A percentile compares a stretch with the other conserved stretches of the same genome.
Conservation (phyloP, 92 coral and sea anemone genomes). For the Zoanthus sociatus region DNA sequence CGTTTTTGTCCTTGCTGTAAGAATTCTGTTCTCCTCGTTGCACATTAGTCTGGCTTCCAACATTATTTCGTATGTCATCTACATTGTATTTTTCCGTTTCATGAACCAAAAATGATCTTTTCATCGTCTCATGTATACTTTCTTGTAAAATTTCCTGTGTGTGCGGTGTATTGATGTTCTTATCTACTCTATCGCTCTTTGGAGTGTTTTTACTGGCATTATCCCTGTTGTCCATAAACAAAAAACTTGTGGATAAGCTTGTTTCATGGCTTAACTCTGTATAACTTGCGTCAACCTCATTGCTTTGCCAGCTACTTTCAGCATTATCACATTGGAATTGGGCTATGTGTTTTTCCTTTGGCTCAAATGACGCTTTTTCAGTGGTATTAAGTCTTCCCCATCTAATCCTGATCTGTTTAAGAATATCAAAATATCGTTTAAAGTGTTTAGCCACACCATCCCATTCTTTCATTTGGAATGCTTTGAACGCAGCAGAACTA, state of each 20-base stretch:
- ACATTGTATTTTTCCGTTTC: not conserved
- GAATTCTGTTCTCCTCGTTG: not conserved
- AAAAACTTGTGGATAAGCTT: not conserved
- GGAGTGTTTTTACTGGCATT: not conserved
- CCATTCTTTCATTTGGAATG: not conserved
- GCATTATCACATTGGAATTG: not conserved
- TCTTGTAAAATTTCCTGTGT: not conserved
- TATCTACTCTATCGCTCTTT: not conserved
- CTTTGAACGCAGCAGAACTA: not conserved
- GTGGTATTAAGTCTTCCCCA: not conserved
- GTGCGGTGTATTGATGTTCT: not conserved
- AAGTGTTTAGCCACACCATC: not conserved
- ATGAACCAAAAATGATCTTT: not conserved
- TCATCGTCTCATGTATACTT: not conserved
- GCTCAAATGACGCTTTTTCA: not conserved
- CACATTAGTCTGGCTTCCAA: not conserved
- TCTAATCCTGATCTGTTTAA: constrained; percentile 1
- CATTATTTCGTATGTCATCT: not conserved
- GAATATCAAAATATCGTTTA: not conserved
- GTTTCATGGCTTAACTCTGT: not conserved
- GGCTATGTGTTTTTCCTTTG: not conserved
- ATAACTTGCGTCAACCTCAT: not conserved
- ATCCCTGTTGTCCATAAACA: not conserved
- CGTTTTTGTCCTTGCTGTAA: not conserved
- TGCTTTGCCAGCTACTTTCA: not conserved